Base-by-base conservation (phyloP, 2,888 invertebrate genomes). In the Drosophila merina region DNA sequence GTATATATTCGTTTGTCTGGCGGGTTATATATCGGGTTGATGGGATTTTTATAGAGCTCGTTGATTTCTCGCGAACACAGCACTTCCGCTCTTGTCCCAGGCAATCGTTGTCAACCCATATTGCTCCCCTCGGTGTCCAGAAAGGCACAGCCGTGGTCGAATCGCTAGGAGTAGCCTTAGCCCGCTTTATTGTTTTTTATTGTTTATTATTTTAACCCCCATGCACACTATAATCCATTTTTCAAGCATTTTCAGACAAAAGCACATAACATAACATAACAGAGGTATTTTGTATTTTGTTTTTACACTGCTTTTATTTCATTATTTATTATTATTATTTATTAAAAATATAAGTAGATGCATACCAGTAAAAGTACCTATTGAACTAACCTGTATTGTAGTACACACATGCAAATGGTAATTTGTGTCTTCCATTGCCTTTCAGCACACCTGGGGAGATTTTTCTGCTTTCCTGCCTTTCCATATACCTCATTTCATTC, bases 41-140 rank as follows among this genome's bases (percentile, higher is more conserved):
- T 60, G 63, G 36, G 25, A 49, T 50, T 50, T 51, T 31, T 63
- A 63, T 45, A 51, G 38, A 51, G 50, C 63, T 64, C 50, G 45
- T 50, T 51, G 63, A 63, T 63, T 62, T 50, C 62, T 62, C 50
- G 63, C 44, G 31, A 31, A 47, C 50, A 44, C 51, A 51, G 63
- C 50, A 64, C 50, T 64, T 64, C 64, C 64, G 63, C 64, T 48
- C 47, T 50, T 59, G 30, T 47, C 59, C 60, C 60, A 48, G 47
- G 40, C 59, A 62, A 48, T 62, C 59, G 55, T 55, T 55, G 60
- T 62, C 60, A 44, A 59, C 48, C 47, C 47, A 60, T 42, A 25
- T 58, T 57, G 38, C 31, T 40, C 47, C 31, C 60, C 38, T 42
- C 31, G 25, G 9, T 31, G 58, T 58, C 47, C 1, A 42, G n/a